Conservation (phyloP, 2,113 vertebrate genomes). For the Chloropsis hardwickii region DNA sequence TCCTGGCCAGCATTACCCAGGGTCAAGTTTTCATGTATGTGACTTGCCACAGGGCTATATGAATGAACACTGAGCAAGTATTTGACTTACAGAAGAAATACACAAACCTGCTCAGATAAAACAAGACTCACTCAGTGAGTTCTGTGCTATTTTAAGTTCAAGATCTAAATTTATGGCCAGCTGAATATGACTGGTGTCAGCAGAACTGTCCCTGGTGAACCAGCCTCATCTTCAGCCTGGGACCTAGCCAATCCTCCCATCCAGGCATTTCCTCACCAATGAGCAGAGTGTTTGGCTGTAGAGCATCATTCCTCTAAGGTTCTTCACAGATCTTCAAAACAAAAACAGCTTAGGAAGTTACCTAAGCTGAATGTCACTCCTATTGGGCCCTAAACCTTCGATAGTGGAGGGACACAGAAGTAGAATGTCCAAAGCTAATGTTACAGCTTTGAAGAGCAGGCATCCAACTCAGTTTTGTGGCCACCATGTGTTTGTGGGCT, state of each 20-base stretch:
- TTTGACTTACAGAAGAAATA: not conserved
- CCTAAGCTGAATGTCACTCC: not conserved
- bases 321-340: not conserved
- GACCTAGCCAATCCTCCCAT: not conserved
- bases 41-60: not conserved
- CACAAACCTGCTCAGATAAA: not conserved
- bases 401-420: not conserved
- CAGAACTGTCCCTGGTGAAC: not conserved
- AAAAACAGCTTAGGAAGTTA: not conserved
- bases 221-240: not conserved
- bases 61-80: not conserved
- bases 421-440: not conserved
- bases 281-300: rapidly evolving
- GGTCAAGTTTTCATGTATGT: not conserved
- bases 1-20: not conserved
- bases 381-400: not conserved
- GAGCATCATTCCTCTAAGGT: not conserved
- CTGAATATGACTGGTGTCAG: not conserved
- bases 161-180: not conserved
- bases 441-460: not conserved
- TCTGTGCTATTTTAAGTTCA: not conserved
- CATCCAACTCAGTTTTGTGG: not conserved
- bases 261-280: not conserved
- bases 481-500: not conserved
- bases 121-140: not conserved